Conservation (phyloP, 1,140 invertebrate genomes). For the Apis dorsata region DNA sequence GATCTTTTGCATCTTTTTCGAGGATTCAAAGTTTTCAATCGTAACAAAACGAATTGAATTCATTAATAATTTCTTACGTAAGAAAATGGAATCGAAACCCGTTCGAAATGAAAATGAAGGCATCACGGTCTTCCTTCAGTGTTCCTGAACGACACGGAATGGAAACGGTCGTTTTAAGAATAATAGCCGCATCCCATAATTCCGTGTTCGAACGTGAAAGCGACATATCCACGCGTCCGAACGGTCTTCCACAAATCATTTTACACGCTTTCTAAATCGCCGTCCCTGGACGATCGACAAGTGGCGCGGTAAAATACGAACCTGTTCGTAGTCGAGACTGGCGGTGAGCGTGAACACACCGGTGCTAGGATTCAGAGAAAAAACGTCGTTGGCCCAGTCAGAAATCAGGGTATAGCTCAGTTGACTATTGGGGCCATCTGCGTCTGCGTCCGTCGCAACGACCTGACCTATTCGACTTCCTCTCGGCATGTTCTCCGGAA, state of each 20-base stretch:
- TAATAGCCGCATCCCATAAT: neutral
- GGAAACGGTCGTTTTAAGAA: neutral
- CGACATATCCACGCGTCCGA: neutral
- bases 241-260: neutral
- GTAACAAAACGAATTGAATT: too few relatives aligned
- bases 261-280: conserved; percentile 32
- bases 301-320: conserved; percentile 71
- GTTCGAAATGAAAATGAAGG: neutral
- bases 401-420: conserved; percentile 93
- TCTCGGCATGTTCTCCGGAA: conserved; percentile 90
- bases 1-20: too few relatives aligned
- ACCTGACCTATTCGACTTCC: conserved; percentile 91
- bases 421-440: conserved; percentile 91
- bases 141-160: neutral
- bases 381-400: conserved; percentile 97
- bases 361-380: conserved; percentile 93
- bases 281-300: neutral
- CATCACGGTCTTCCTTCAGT: neutral
- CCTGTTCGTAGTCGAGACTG: conserved; percentile 95
- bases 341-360: conserved; percentile 94
- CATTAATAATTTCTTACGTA: neutral
- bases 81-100: neutral
- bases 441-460: conserved; percentile 90
- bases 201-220: neutral
- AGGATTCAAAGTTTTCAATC: too few relatives aligned